These are phyloP conservation scores for Hydractinia echinata DNA, from an alignment of 30 jellyfish, hydroid and myxozoan species.

Conservation along the genomic window DNA sequence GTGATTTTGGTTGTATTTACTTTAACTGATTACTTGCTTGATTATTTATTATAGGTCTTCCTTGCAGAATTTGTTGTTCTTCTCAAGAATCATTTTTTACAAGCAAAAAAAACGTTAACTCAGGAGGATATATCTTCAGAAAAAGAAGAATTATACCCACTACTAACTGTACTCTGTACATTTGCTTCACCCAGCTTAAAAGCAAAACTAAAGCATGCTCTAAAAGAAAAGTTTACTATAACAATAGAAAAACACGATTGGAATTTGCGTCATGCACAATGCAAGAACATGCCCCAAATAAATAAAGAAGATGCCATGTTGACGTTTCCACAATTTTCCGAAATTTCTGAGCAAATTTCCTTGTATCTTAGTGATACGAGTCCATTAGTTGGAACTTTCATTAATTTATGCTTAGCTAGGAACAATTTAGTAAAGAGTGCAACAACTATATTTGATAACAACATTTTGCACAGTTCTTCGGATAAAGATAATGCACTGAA, in stretches of 20 bases:
- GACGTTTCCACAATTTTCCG: neutral
- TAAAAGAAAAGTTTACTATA: constrained; percentile 4
- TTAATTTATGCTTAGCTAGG: constrained; percentile 20
- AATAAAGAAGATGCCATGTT: neutral
- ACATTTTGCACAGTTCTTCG: neutral
- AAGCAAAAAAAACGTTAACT: too few species aligned
- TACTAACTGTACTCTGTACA: neutral
- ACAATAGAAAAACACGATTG: constrained; percentile 15
- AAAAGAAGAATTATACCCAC: too few species aligned
- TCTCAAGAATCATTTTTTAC: too few species aligned
- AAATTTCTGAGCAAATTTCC: constrained; percentile 42
- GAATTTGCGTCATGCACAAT: neutral
- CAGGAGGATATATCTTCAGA: too few species aligned
- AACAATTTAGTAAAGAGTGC: neutral
- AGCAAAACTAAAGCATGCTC: constrained; percentile 11
- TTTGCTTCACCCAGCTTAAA: constrained; percentile 12
- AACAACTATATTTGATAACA: neutral
- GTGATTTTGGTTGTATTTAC: too few species aligned
- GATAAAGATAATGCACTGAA: neutral
- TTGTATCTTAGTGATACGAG: constrained; percentile 51
- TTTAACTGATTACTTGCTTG: too few species aligned
- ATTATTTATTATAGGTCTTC: too few species aligned
- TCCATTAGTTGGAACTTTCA: constrained; percentile 58
- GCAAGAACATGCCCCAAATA: neutral
- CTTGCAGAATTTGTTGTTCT: too few species aligned